Evolutionary conservation across 1,140 invertebrate species (phyloP).

Genomic region (Caerostris darwini): DNA sequence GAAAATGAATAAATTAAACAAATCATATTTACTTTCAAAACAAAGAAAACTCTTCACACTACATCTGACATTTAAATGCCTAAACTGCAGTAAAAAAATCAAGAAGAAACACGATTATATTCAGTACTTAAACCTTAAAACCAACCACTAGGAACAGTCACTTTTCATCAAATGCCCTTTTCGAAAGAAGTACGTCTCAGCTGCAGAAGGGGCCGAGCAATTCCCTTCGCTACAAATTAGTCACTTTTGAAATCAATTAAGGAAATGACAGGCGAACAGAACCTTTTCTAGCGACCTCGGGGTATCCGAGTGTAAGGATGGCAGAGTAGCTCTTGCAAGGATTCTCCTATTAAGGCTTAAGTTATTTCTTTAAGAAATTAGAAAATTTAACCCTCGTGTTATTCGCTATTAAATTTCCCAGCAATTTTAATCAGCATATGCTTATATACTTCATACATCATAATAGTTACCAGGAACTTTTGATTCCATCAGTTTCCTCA

Average conservation of each 20-base stretch:
- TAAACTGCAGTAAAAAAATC: no score
- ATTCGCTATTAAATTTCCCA: neutral
- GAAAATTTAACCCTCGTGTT: neutral
- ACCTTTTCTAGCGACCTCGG: neutral
- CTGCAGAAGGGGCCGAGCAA: neutral
- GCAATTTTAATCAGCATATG: neutral
- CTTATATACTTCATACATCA: neutral
- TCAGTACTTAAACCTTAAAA: no score
- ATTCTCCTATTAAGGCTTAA: neutral
- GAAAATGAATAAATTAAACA: no score
- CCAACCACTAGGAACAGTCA: neutral
- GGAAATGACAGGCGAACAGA: neutral
- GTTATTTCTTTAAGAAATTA: neutral
- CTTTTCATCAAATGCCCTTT: neutral
- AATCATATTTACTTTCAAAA: no score
- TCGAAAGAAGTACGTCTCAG: neutral
- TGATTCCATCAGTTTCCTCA: no score
- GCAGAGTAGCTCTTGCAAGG: no score
- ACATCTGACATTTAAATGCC: no score
- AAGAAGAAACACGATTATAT: no score
- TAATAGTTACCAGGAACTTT: no score
- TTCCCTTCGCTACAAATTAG: neutral
- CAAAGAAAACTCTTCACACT: no score
- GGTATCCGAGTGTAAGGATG: neutral
- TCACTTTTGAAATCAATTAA: constrained; percentile 12